A percentile compares a stretch with the other conserved stretches of the same genome.
phyloP scores from a whole-genome alignment of 2,113 vertebrate species.

The Psophia crepitans region DNA sequence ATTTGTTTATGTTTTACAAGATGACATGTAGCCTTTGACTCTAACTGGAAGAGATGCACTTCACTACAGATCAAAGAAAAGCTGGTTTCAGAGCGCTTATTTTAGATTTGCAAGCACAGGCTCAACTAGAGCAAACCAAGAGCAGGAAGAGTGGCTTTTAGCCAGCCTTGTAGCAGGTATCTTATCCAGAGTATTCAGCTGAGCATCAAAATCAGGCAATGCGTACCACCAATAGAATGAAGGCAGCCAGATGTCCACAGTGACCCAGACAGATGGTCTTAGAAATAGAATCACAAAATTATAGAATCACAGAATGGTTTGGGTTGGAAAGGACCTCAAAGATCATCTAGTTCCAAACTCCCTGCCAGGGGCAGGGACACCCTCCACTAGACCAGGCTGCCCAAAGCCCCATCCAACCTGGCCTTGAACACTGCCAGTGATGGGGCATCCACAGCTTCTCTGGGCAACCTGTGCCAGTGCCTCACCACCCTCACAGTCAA shows the following conservation, averaged over 20 bases:
- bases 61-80: not conserved
- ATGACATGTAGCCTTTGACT: not conserved
- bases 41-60: not conserved
- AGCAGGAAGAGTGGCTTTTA: not conserved
- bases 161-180: not conserved
- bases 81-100: not conserved
- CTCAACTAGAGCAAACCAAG: not conserved
- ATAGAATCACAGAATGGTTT: too few relatives aligned
- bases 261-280: not conserved
- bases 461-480: too few relatives aligned
- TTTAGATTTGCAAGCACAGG: not conserved
- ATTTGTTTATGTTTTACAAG: not conserved
- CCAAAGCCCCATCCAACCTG: too few relatives aligned
- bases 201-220: not conserved
- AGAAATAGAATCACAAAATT: not conserved
- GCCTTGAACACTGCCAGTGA: too few relatives aligned
- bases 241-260: fast-evolving
- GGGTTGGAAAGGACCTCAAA: too few relatives aligned
- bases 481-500: too few relatives aligned
- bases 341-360: too few relatives aligned
- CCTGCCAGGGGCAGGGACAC: too few relatives aligned
- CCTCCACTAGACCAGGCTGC: too few relatives aligned
- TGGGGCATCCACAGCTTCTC: too few relatives aligned
- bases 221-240: not conserved
- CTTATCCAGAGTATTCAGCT: not conserved